Evolutionary conservation across 1,140 invertebrate genomes (phyloP), one percentile per base, ranked within the genome.

Genomic region (Drosophila kurseongensis): DNA sequence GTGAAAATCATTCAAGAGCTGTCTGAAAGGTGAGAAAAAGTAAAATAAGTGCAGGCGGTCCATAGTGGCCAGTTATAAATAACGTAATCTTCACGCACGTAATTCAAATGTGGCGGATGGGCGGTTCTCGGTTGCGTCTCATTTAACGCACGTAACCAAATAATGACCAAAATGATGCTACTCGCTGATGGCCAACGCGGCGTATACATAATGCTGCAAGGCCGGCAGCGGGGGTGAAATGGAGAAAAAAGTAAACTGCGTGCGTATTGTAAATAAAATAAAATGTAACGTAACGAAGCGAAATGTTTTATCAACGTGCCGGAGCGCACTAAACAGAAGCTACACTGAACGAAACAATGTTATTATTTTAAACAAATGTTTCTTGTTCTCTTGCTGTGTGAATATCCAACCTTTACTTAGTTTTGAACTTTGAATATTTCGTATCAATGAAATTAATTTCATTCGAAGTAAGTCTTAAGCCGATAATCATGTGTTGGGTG

Each of bases 241-340:
- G 52, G 38, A 23, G 44, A 32, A 32, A 32, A 32, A 32, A 32
- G 38, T 48, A 71, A 54, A 72, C 40, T 85, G 73, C 73, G 80
- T 85, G 81, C 40, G 73, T 78, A 76, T 68, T 86, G 78, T 81
- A 80, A 82, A 86, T 72, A 77, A 84, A 80, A 85, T 80, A 58
- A 88, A 88, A 75, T 86, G 65, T 85, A 77, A 88, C 78, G 68
- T 78, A 78, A 77, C 65, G 62, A 78, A 77, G 74, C 80, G 82
- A 89, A 89, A 89, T 89, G 80, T 90, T 89, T 90, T 89, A 89
- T 89, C 84, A 90, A 89, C 84, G 84, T 88, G 84, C 73, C 80
- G n/a, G 41, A 42, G 79, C 71, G 79, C 79, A 88, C 83, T 88
- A 86, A 86, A 79, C 75, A 88, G 61, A 8, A 5, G 18, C 8